Base-by-base conservation (phyloP, 64 coral and sea anemone species). In the Orbicella faveolata region DNA sequence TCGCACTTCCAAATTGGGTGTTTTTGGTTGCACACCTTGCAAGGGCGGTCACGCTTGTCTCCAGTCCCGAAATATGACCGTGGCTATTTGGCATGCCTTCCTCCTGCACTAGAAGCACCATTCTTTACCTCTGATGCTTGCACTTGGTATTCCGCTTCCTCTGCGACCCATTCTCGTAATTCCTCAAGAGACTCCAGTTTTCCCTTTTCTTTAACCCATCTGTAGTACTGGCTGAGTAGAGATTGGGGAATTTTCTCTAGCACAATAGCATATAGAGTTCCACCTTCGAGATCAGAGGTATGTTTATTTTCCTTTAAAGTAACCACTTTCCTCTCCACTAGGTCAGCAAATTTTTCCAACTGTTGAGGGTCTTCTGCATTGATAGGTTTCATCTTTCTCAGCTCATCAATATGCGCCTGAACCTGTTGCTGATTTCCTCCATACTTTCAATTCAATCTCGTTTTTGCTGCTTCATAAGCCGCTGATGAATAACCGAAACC, bases 111-210 rank as follows among this genome's bases (percentile, higher is more conserved):
- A 16, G 79, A 86, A 59, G 80, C 41, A 18, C 82, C 88, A 87
- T 90, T 72, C 64, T 87, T 94, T 54, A 77, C 63, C 34, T 94
- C 93, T 14, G 65, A 80, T 66, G 88, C 93, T 73, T 94, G 83
- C 33, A 94, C 44, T n/a, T 90, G 93, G 62, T 76, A 94, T 12
- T 94, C 83, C 21, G 88, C 93, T 39, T 90, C 76, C 39, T 90
- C 76, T 18, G 93, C 77, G 1, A 94, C 77, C 88, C 83, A 94
- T 10, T 90, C 7, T 41, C 86, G 78, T 6, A 94, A 19, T 53
- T 37, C 79, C 51, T 94, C 88, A 1, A 82, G 75, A 44, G 80
- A 90, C 34, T 94, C 75, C 10, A 39, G 55, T 9, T 64, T 36
- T 57, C 54, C 73, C 19, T 73, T 90, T 61, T 90, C 93, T 35